phyloP scores from a whole-genome alignment of 2,797 vertebrate genomes.

The Holocentrus rufus region DNA sequence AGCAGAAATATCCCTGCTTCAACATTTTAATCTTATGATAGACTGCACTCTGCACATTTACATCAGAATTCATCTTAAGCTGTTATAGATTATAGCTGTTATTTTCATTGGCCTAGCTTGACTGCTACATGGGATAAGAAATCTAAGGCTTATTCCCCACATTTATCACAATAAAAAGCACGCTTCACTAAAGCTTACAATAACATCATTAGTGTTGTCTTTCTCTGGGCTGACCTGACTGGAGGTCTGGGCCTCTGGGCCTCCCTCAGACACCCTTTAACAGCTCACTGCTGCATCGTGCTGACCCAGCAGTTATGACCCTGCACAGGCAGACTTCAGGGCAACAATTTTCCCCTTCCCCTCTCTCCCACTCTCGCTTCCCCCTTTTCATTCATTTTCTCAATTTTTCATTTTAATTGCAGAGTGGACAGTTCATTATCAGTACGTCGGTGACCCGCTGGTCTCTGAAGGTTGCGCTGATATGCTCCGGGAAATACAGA shows the following conservation, averaged over 20 bases:
- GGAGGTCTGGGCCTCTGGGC: slow-evolving; percentile 29
- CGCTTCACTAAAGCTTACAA: slow-evolving; percentile 23
- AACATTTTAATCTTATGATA: slow-evolving; percentile 8
- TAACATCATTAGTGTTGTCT: slow-evolving; percentile 43
- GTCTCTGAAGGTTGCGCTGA: slow-evolving; percentile 77
- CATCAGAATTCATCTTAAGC: slow-evolving; percentile 45
- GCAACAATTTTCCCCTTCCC: slow-evolving; percentile 38
- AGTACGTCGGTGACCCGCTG: slow-evolving; percentile 76
- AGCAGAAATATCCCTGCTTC: not conserved
- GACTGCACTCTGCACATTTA: slow-evolving; percentile 33
- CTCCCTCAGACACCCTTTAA: slow-evolving; percentile 55
- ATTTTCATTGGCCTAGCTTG: not conserved
- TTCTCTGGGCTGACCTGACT: slow-evolving; percentile 31
- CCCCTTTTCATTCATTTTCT: slow-evolving; percentile 65
- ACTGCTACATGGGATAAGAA: not conserved
- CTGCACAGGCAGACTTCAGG: slow-evolving; percentile 50
- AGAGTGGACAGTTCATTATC: slow-evolving; percentile 83
- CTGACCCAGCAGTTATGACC: slow-evolving; percentile 66
- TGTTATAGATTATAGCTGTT: slow-evolving; percentile 10
- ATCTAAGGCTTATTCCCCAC: slow-evolving; percentile 13
- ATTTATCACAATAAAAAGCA: slow-evolving; percentile 42
- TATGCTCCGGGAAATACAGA: slow-evolving; percentile 73
- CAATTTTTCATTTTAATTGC: slow-evolving; percentile 84
- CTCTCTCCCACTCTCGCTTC: slow-evolving; percentile 14
- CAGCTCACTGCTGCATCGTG: slow-evolving; percentile 50